Percentiles rank a stretch among this genome's conserved stretches.
Evolutionary conservation across 2,888 invertebrate genomes (phyloP).

Genomic region (Noctua janthe): DNA sequence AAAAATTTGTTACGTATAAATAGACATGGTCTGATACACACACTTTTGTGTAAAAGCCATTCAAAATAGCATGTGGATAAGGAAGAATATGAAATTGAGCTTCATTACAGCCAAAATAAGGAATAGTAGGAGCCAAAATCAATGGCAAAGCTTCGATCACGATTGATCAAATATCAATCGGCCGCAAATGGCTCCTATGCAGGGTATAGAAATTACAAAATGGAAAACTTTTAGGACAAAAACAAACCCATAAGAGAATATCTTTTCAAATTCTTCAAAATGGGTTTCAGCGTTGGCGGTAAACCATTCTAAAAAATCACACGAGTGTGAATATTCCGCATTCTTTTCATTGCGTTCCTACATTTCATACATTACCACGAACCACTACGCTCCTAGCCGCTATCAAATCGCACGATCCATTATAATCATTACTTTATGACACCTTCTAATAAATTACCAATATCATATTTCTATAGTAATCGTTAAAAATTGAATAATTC

Average conservation of each 20-base stretch:
- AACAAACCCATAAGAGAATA: slow-evolving; percentile 44
- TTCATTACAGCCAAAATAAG: slow-evolving; percentile 65
- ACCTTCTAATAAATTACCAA: slow-evolving; percentile 60
- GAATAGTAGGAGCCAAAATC: slow-evolving; percentile 58
- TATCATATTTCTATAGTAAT: slow-evolving; percentile 47
- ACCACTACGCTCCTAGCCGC: slow-evolving; percentile 73
- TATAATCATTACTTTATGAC: slow-evolving; percentile 55
- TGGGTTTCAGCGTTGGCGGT: slow-evolving; percentile 48
- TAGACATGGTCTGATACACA: slow-evolving; percentile 57
- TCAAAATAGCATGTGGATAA: slow-evolving; percentile 63
- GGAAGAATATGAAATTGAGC: slow-evolving; percentile 69
- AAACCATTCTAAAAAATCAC: slow-evolving; percentile 50
- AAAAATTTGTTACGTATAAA: slow-evolving; percentile 61
- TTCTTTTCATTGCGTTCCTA: slow-evolving; percentile 62
- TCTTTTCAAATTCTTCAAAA: slow-evolving; percentile 27
- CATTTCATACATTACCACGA: slow-evolving; percentile 67
- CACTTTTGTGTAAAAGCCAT: slow-evolving; percentile 62
- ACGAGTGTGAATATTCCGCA: slow-evolving; percentile 47
- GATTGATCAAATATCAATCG: slow-evolving; percentile 36
- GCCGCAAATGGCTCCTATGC: slow-evolving; percentile 47
- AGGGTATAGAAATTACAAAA: slow-evolving; percentile 52
- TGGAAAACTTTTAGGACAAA: slow-evolving; percentile 54
- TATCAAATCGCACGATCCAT: slow-evolving; percentile 72
- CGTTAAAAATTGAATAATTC: slow-evolving; percentile 36
- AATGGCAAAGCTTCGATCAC: slow-evolving; percentile 50